Percentiles rank a stretch among this genome's conserved stretches.
Conservation (phyloP, 2,797 vertebrate species). For the Brachyrhaphis roseni region DNA sequence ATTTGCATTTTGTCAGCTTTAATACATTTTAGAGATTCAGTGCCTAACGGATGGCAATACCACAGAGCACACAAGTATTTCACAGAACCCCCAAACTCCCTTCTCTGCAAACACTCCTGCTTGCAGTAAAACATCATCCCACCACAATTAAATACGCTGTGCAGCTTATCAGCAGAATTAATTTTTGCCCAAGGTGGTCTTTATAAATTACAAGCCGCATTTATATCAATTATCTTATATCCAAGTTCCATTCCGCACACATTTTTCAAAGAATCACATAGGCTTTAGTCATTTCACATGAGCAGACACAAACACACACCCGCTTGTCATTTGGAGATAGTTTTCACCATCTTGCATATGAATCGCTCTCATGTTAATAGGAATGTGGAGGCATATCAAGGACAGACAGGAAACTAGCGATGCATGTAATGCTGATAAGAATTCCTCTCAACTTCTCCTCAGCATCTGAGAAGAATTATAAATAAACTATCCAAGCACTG, state of each 20-base stretch:
- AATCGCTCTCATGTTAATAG: conserved; percentile 74
- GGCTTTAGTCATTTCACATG: conserved; percentile 24
- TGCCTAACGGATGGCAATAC: conserved; percentile 20
- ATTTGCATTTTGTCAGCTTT: conserved; percentile 58
- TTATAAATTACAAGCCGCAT: conserved; percentile 66
- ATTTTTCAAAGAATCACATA: conserved; percentile 52
- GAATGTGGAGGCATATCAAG: conserved; percentile 68
- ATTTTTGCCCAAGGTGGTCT: conserved; percentile 68
- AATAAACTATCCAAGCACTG: conserved; percentile 45
- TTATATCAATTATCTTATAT: conserved; percentile 75
- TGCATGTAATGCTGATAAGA: conserved; percentile 74
- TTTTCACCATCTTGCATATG: conserved; percentile 64
- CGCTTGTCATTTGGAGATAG: conserved; percentile 62
- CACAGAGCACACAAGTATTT: conserved; percentile 22
- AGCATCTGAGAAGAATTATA: conserved; percentile 56
- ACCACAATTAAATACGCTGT: conserved; percentile 59
- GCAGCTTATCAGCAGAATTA: conserved; percentile 72
- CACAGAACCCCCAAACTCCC: conserved; percentile 20
- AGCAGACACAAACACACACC: conserved; percentile 8
- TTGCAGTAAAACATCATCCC: conserved; percentile 18
- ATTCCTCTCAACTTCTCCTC: conserved; percentile 64
- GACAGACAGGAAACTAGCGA: conserved; percentile 68
- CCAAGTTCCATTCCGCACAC: conserved; percentile 59
- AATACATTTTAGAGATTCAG: conserved; percentile 39
- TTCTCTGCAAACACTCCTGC: conserved; percentile 19